Base-by-base conservation (phyloP, 2,888 invertebrate genomes). In the Sarcophaga rosellei region DNA sequence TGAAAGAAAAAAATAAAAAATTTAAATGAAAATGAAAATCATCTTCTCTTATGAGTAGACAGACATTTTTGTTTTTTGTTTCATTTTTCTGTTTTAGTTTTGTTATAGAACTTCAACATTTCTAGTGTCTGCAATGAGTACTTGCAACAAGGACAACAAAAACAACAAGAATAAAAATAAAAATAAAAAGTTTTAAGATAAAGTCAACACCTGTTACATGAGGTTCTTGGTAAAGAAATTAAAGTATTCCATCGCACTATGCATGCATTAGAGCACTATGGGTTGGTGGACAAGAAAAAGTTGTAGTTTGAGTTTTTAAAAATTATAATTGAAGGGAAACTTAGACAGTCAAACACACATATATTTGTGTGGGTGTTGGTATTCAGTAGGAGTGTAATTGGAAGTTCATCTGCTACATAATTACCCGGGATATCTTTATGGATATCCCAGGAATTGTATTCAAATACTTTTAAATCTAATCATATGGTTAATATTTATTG, bases 201-300 rank as follows among this genome's bases (percentile, higher is more conserved):
- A 53, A 70, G 53, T 70, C 62, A 70, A 70, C 78, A 78, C 78
- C 78, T 78, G 78, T 78, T 78, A 78, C 78, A 78, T 35, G 15
- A 44, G 35, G 20, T 45, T 5, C 63, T 2, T 15, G n/a, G 17
- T 57, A 72, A 20, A 72, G 2, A 11, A 17, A 20, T n/a, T 2
- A 72, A n/a, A 25, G 53, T 10, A 23, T 21, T 11, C 23, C 10
- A 3, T 25, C 21, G 11, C 4, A 69, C 35, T 35, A 53, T 17
- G 23, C 53, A 35, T 20, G 53, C 12, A 59, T 25, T 59, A 35
- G 12, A 21, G 10, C 59, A 73, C 72, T 44, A 61, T 73, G 72
- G 72, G 44, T 1, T 12, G 11, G 1, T 8, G 35, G 35, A 35
- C 1, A 10, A 35, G 1, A 0, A 35, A 25, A 25, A 35, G 5